Evolutionary conservation across 2,888 invertebrate species (phyloP).

Genomic region (Lysandra coridon): DNA sequence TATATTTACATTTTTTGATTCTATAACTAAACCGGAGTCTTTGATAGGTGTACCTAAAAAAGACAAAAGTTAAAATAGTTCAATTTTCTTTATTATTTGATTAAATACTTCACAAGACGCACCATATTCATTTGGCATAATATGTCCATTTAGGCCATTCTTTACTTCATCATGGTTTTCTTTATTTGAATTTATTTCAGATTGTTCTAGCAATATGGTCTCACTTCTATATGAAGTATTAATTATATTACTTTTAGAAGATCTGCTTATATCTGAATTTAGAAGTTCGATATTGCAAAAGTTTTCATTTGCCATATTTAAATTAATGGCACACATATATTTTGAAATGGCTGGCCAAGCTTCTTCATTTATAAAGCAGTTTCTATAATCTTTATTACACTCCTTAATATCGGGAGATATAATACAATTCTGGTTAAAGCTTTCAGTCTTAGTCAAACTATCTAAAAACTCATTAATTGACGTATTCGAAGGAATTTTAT

Average conservation of each 20-base stretch:
- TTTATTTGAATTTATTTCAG: not conserved
- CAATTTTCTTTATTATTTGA: not conserved
- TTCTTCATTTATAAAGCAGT: conserved; percentile 16
- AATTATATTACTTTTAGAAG: not conserved
- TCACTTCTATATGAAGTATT: not conserved
- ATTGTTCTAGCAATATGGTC: not conserved
- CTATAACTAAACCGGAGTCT: not conserved
- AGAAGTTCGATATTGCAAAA: conserved; percentile 42
- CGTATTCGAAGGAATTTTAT: conserved; percentile 63
- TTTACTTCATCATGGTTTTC: not conserved
- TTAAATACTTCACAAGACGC: not conserved
- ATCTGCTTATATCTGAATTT: not conserved
- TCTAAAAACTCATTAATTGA: conserved; percentile 64
- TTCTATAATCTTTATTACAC: conserved; percentile 28
- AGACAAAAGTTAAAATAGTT: not conserved
- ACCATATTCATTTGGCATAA: not conserved
- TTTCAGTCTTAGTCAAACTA: conserved; percentile 45
- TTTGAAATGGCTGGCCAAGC: conserved; percentile 51
- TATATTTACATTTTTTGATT: conserved; percentile 23
- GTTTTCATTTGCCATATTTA: conserved; percentile 61
- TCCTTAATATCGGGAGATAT: conserved; percentile 6
- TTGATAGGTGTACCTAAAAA: not conserved
- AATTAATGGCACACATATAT: conserved; percentile 61
- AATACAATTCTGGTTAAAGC: not conserved
- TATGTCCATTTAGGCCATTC: not conserved